These are phyloP conservation scores for Amblyraja radiata DNA, from an alignment of 2,797 vertebrate genomes.

Conservation along the genomic window DNA sequence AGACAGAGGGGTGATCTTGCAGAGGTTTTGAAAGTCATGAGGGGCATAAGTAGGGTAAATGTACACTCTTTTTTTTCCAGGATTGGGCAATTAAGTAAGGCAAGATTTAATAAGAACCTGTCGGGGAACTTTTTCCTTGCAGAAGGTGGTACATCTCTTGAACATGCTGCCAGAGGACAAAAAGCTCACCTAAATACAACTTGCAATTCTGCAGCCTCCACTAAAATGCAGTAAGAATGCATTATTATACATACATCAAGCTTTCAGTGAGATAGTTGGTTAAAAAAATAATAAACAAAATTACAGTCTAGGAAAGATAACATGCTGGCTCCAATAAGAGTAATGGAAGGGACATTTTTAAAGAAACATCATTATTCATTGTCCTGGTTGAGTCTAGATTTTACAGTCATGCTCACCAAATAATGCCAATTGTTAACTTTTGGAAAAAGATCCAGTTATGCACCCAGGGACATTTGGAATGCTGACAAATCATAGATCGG, in stretches of 20 bases:
- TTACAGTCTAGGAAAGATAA: neutral
- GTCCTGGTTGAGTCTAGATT: neutral
- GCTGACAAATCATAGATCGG: too few relatives aligned
- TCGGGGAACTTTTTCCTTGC: too few relatives aligned
- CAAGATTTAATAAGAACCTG: too few relatives aligned
- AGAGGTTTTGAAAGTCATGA: too few relatives aligned
- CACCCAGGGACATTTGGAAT: neutral
- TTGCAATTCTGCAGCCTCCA: neutral
- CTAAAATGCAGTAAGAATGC: neutral
- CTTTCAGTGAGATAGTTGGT: neutral
- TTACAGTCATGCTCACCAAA: neutral
- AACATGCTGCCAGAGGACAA: neutral
- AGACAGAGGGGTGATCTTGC: too few relatives aligned
- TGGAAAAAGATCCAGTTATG: neutral
- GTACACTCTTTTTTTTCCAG: too few relatives aligned
- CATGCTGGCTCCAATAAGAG: neutral
- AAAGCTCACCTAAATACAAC: neutral
- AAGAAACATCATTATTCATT: neutral
- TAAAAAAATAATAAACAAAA: neutral
- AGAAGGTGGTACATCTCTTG: too few relatives aligned
- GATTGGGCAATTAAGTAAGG: too few relatives aligned
- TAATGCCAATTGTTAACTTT: neutral
- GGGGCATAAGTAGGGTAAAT: too few relatives aligned
- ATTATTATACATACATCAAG: neutral
- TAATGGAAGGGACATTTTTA: neutral